Conservation (phyloP, 1,140 invertebrate genomes). For the Zaprionus ornatus region DNA sequence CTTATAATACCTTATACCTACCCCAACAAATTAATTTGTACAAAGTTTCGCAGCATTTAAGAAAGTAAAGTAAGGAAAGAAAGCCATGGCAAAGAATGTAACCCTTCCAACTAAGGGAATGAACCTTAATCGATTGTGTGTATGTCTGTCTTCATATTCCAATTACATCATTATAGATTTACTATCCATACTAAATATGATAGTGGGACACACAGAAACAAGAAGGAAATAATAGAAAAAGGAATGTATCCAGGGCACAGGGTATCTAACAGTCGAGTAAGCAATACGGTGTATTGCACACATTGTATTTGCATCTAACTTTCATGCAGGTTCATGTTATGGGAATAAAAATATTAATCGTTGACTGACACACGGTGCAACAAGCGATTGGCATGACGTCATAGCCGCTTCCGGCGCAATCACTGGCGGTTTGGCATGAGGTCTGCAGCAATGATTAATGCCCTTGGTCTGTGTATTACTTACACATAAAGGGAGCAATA, state of each 20-base stretch:
- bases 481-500: not conserved
- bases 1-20: no score
- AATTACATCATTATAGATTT: no score
- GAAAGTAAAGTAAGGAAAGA: no score
- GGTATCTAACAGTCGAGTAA: not conserved
- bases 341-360: not conserved
- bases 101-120: no score
- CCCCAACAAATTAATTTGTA: no score
- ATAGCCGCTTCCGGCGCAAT: not conserved
- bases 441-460: not conserved
- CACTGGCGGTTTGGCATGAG: not conserved
- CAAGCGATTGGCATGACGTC: not conserved
- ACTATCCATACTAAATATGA: no score
- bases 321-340: not conserved
- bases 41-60: no score
- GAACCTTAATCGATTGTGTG: no score
- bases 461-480: not conserved
- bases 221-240: not conserved
- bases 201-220: no score
- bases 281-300: no score
- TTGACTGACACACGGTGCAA: not conserved
- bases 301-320: slow-evolving; percentile 2
- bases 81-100: no score
- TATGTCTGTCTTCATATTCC: no score
- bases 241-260: not conserved